Evolutionary conservation across 2,113 vertebrate species (phyloP).

Genomic region (Seriola dumerili): DNA sequence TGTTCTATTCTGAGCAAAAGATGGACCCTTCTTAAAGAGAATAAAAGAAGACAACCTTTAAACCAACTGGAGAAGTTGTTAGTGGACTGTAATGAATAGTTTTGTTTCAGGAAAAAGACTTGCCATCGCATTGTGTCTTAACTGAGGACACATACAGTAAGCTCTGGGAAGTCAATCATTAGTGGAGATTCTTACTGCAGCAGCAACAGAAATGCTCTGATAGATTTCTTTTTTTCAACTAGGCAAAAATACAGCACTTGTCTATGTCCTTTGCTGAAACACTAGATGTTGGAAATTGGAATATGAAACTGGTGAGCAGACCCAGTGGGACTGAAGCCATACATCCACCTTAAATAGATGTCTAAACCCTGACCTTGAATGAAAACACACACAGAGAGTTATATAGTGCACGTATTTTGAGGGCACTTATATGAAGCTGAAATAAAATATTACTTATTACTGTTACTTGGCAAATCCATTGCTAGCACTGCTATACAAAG

Average conservation of each 20-base stretch:
- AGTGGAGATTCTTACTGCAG: background rate
- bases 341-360: slow-evolving; percentile 48
- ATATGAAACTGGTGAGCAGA: slow-evolving; percentile 28
- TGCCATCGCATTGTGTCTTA: background rate
- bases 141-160: slow-evolving; percentile 19
- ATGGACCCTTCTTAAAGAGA: background rate
- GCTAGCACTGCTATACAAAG: slow-evolving; percentile 27
- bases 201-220: background rate
- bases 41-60: slow-evolving; percentile 9
- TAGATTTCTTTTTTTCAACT: background rate
- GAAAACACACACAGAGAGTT: slow-evolving; percentile 34
- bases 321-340: slow-evolving; percentile 13
- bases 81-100: background rate
- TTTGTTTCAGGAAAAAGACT: slow-evolving; percentile 7
- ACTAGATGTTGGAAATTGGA: slow-evolving; percentile 10
- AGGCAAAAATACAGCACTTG: slow-evolving; percentile 7
- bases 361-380: slow-evolving; percentile 45
- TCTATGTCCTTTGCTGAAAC: background rate
- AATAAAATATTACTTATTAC: slow-evolving; percentile 36
- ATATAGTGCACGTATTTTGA: background rate
- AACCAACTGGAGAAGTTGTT: background rate
- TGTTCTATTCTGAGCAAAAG: background rate
- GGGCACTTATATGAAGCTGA: background rate
- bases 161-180: background rate
- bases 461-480: slow-evolving; percentile 45